Percentiles rank a stretch among this genome's conserved stretches.
Evolutionary conservation across 2,113 vertebrate genomes (phyloP).

Genomic region (Chionomys nivalis): DNA sequence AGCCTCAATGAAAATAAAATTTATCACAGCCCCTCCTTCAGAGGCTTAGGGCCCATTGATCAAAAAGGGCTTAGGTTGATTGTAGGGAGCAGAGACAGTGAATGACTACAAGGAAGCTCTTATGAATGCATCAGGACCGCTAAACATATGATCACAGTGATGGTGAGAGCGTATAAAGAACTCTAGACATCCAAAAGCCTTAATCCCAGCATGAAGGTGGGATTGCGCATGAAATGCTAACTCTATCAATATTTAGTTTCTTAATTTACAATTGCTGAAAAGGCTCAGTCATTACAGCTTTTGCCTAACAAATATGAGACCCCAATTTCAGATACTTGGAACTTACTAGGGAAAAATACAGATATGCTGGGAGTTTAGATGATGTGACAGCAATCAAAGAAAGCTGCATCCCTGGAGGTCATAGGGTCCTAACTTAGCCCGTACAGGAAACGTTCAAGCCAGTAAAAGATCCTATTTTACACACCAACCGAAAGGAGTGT

Average conservation of each 20-base stretch:
- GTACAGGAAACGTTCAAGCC: not conserved
- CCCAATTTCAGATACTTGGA: not conserved
- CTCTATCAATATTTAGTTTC: not conserved
- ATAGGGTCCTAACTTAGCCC: rapidly evolving
- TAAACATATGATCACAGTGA: no score
- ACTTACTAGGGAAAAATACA: no score
- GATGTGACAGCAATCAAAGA: not conserved
- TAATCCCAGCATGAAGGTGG: not conserved
- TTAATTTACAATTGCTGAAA: no score
- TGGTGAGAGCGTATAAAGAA: no score
- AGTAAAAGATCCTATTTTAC: not conserved
- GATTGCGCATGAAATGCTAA: not conserved
- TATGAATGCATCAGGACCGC: rapidly evolving
- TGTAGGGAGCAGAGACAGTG: no score
- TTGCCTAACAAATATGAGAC: no score
- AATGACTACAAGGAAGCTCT: not conserved
- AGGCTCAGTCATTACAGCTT: not conserved
- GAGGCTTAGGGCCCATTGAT: not conserved
- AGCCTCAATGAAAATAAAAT: no score
- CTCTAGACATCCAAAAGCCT: not conserved
- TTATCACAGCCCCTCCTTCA: not conserved
- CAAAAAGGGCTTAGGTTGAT: not conserved
- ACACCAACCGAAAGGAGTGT: not conserved
- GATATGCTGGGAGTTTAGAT: not conserved
- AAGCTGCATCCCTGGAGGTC: not conserved